These are phyloP conservation scores for Berghia stephanieae DNA, from an alignment of 1,140 invertebrate genomes.

Conservation along the genomic window DNA sequence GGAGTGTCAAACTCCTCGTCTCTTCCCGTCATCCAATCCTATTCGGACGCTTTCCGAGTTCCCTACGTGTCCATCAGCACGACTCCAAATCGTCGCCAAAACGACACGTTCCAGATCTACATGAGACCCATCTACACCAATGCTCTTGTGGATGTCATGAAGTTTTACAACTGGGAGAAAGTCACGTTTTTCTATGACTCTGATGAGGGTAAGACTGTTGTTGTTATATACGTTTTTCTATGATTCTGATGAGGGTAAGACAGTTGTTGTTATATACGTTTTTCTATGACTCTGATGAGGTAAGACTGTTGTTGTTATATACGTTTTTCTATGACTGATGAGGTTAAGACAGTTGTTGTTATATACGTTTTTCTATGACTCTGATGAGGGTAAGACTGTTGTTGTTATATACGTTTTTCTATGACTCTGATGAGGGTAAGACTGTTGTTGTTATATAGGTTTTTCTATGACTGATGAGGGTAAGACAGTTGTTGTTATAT, in stretches of 20 bases:
- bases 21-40: constrained; percentile 92
- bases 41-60: constrained; percentile 90
- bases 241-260: too few species aligned
- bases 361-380: constrained; percentile 96
- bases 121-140: constrained; percentile 93
- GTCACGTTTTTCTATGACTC: constrained; percentile 96
- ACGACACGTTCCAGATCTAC: constrained; percentile 50
- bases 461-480: too few species aligned
- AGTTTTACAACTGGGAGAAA: constrained; percentile 89
- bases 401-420: background rate
- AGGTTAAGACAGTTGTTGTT: too few species aligned
- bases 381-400: constrained; percentile 84
- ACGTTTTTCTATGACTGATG: too few species aligned
- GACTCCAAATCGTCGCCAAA: constrained; percentile 48
- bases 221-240: background rate
- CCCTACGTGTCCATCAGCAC: constrained; percentile 81
- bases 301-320: too few species aligned
- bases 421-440: too few species aligned
- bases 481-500: too few species aligned
- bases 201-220: constrained; percentile 82
- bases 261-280: too few species aligned
- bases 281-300: too few species aligned
- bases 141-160: constrained; percentile 91
- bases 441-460: too few species aligned
- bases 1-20: constrained; percentile 91